These are phyloP conservation scores for Anoplolepis gracilipes DNA, from an alignment of 1,140 invertebrate species.

Conservation along the genomic window DNA sequence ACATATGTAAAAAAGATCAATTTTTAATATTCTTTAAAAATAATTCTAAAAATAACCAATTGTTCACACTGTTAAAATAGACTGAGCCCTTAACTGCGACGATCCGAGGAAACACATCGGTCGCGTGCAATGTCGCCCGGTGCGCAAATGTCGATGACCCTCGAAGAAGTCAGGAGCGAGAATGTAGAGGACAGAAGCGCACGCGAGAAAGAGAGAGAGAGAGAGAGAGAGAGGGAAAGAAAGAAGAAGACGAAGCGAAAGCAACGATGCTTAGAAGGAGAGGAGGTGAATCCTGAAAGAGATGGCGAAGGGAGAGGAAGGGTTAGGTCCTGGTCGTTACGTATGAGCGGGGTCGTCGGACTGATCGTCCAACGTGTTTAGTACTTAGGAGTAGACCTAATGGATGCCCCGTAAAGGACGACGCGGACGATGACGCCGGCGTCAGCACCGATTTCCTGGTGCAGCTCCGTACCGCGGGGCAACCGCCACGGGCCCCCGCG, in stretches of 20 bases:
- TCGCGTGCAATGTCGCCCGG: slow-evolving; percentile 74
- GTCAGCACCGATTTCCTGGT: slow-evolving; percentile 73
- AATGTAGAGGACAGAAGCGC: not conserved
- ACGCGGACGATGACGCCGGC: slow-evolving; percentile 61
- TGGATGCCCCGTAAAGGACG: slow-evolving; percentile 70
- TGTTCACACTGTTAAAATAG: too few relatives aligned
- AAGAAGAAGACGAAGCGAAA: slow-evolving; percentile 29
- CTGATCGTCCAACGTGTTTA: slow-evolving; percentile 66
- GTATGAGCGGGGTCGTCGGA: slow-evolving; percentile 66
- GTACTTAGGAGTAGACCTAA: slow-evolving; percentile 69
- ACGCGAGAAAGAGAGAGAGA: not conserved
- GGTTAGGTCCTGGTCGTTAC: slow-evolving; percentile 43
- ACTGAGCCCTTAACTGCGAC: slow-evolving; percentile 58
- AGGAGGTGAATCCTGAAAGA: slow-evolving; percentile 13
- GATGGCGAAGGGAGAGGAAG: slow-evolving; percentile 16
- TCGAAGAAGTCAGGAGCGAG: slow-evolving; percentile 51
- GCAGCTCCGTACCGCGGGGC: slow-evolving; percentile 56
- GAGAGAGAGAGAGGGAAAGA: not conserved
- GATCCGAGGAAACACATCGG: slow-evolving; percentile 53
- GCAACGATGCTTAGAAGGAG: not conserved
- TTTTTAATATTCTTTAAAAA: too few relatives aligned
- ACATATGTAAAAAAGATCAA: too few relatives aligned
- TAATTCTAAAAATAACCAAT: too few relatives aligned
- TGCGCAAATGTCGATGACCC: slow-evolving; percentile 77
- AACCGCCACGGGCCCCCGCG: slow-evolving; percentile 58